These are phyloP conservation scores for Xylocopa sonorina DNA, from an alignment of 1,140 invertebrate species.

Conservation along the genomic window DNA sequence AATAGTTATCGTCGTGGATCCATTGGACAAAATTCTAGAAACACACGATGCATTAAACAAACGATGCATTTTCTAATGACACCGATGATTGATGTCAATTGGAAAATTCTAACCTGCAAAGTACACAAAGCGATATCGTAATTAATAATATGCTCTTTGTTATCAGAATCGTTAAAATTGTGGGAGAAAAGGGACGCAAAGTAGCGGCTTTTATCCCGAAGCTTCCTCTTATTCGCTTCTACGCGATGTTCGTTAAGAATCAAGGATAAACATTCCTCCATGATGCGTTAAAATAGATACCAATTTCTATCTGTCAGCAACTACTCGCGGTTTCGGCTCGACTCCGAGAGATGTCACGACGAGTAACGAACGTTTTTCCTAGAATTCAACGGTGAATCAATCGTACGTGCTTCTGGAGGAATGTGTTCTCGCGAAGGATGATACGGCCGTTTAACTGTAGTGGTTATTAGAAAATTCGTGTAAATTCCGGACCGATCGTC, in stretches of 20 bases:
- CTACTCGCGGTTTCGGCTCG: too few relatives aligned
- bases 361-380: too few relatives aligned
- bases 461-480: not conserved
- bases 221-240: slow-evolving; percentile 50
- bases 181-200: slow-evolving; percentile 63
- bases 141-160: slow-evolving; percentile 62
- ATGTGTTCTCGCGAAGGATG: too few relatives aligned
- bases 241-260: slow-evolving; percentile 40
- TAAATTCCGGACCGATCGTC: too few relatives aligned
- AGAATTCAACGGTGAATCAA: too few relatives aligned
- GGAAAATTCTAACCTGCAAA: slow-evolving; percentile 63
- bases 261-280: slow-evolving; percentile 34
- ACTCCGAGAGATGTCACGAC: too few relatives aligned
- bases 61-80: too few relatives aligned
- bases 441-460: not conserved
- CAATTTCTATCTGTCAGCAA: too few relatives aligned
- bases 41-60: too few relatives aligned
- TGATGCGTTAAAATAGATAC: too few relatives aligned
- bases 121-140: slow-evolving; percentile 53
- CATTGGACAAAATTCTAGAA: slow-evolving; percentile 68
- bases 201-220: slow-evolving; percentile 59
- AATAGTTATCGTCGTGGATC: slow-evolving; percentile 45
- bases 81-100: not conserved
- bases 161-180: slow-evolving; percentile 57
- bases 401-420: too few relatives aligned